Conservation (phyloP, 2,113 vertebrate genomes). For the Apodemus speciosus region DNA sequence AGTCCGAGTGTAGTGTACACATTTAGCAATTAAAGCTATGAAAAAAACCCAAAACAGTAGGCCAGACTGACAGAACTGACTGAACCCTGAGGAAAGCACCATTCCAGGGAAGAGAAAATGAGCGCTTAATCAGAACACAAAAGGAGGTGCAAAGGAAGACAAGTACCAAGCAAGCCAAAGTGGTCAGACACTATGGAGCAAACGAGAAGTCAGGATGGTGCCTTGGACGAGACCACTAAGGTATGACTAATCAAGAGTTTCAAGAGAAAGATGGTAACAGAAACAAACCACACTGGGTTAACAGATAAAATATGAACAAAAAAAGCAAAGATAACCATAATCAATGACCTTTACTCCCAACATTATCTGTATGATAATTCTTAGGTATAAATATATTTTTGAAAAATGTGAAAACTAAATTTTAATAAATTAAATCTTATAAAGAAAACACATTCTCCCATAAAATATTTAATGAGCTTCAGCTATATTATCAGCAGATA, state of each 20-base stretch:
- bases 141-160: neutral
- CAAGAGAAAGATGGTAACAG: neutral
- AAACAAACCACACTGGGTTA: slow-evolving; percentile 6
- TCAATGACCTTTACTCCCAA: neutral
- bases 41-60: neutral
- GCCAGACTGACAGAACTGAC: neutral
- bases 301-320: neutral
- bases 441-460: neutral
- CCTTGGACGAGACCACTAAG: neutral
- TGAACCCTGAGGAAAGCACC: neutral
- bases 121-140: neutral
- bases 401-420: neutral
- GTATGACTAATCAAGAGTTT: neutral
- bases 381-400: neutral
- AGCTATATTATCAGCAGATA: neutral
- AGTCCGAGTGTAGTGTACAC: neutral
- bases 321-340: neutral
- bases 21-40: neutral
- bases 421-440: slow-evolving; percentile 22
- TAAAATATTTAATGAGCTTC: slow-evolving; percentile 15
- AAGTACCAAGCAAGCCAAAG: neutral
- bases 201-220: neutral
- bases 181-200: neutral
- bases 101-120: neutral
- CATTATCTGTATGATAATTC: neutral